Evolutionary conservation across 2,113 vertebrate genomes (phyloP).

Genomic region (Stercorarius parasiticus): DNA sequence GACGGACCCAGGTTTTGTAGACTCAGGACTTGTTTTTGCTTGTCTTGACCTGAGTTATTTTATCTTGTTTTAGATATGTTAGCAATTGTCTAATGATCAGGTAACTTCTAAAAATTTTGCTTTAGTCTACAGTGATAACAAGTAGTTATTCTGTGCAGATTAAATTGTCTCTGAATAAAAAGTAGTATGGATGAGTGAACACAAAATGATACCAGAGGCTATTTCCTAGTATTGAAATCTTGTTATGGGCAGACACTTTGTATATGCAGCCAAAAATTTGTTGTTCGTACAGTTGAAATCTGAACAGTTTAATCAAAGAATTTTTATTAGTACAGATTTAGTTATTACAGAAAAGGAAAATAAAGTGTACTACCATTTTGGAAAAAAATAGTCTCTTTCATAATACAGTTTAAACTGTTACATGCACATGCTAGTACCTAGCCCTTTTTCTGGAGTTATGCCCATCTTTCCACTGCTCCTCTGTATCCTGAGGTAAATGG

Average conservation of each 20-base stretch:
- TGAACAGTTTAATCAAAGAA: background rate
- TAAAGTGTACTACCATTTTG: background rate
- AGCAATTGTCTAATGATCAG: background rate
- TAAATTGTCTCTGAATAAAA: background rate
- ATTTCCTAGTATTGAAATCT: background rate
- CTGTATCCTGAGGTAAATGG: background rate
- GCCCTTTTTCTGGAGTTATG: background rate
- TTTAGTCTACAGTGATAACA: background rate
- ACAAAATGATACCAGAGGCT: background rate
- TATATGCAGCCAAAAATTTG: background rate
- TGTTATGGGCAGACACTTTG: background rate
- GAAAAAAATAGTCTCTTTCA: background rate
- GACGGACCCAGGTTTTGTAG: background rate
- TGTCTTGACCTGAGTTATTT: background rate
- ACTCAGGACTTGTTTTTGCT: background rate
- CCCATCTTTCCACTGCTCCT: background rate
- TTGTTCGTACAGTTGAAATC: background rate
- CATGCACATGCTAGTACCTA: background rate
- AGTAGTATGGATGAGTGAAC: background rate
- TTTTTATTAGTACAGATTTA: background rate
- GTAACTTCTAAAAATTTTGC: background rate
- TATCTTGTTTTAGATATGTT: background rate
- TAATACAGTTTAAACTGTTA: background rate
- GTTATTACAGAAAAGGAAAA: background rate
- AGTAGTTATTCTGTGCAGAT: background rate